These are phyloP conservation scores for Alviniconcha strummeri DNA, from an alignment of 2,888 invertebrate species.

Conservation along the genomic window DNA sequence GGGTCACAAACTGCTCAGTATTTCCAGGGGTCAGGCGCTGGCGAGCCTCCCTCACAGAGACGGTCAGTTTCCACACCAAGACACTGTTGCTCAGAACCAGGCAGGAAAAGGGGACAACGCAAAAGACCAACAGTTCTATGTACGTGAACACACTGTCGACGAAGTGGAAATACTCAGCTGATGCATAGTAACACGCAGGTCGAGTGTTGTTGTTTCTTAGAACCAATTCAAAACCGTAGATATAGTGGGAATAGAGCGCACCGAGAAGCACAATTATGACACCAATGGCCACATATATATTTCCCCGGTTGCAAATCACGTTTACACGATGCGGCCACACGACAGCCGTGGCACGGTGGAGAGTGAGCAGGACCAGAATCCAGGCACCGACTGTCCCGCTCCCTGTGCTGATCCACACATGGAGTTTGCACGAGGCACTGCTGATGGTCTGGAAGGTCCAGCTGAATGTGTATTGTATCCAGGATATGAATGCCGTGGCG, in stretches of 20 bases:
- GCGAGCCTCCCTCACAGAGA: not conserved
- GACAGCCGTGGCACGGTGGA: conserved; percentile 13
- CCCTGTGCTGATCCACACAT: not conserved
- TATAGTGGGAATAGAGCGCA: not conserved
- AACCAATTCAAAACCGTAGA: not conserved
- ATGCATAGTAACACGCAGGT: not conserved
- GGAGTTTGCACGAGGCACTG: not conserved
- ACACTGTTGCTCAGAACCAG: not conserved
- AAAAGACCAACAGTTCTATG: not conserved
- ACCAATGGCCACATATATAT: not conserved
- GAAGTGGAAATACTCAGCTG: not conserved
- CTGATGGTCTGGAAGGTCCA: not conserved
- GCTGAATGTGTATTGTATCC: not conserved
- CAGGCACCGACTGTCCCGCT: not conserved
- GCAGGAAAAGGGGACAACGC: not conserved
- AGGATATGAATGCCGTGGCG: not conserved
- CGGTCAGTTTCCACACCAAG: conserved; percentile 1
- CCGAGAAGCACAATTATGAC: not conserved
- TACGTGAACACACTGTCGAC: not conserved
- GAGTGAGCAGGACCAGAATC: conserved; percentile 11
- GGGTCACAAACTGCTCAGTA: not conserved
- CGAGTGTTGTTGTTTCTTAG: too few relatives aligned
- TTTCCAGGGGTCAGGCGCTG: not conserved
- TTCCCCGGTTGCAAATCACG: not conserved
- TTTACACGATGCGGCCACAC: conserved; percentile 31